Base-by-base conservation (phyloP, 2,888 invertebrate species). In the Macrophya annulata region DNA sequence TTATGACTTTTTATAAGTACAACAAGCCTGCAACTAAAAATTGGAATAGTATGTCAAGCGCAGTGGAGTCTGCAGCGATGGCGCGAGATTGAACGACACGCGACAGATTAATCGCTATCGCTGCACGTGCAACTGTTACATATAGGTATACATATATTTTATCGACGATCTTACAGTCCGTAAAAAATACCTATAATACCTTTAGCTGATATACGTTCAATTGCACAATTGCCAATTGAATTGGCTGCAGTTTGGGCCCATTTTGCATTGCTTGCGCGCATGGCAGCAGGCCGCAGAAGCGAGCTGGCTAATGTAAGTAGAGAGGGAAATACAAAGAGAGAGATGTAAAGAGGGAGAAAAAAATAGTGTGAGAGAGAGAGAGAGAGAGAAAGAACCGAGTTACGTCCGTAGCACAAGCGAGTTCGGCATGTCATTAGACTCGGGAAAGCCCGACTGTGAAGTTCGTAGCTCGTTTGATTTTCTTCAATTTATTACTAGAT, bases 361-460 rank as follows among this genome's bases (percentile, higher is more conserved):
- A 12, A 74, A 74, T 45, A 45, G 65, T 12, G 10, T 8, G n/a
- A 17, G 43, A 51, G 48, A 15, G 31, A 76, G 76, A 76, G 8
- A 76, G 76, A 51, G 15, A 31, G 72, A 76, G 31, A 51, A 51
- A 77, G 31, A 77, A 31, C n/a, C 15, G 76, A 77, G 51, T 77
- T 77, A 77, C 62, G 81, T 62, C 40, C 79, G 17, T 15, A 8
- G 77, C 37, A 51, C 37, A 31, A 43, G 48, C 83, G 68, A 71
- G 48, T 68, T 83, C 48, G 68, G 83, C 83, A 68, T 83, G 83
- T 68, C 83, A 83, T 83, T 83, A 83, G 83, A 68, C 62, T 83
- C 83, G 55, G 65, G 68, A 83, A 68, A 83, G 83, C 83, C 40
- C 45, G 37, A 83, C 68, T 37, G 83, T 83, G 48, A 65, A 71